Evolutionary conservation across 2,113 vertebrate genomes (phyloP).

Genomic region (Lontra canadensis): DNA sequence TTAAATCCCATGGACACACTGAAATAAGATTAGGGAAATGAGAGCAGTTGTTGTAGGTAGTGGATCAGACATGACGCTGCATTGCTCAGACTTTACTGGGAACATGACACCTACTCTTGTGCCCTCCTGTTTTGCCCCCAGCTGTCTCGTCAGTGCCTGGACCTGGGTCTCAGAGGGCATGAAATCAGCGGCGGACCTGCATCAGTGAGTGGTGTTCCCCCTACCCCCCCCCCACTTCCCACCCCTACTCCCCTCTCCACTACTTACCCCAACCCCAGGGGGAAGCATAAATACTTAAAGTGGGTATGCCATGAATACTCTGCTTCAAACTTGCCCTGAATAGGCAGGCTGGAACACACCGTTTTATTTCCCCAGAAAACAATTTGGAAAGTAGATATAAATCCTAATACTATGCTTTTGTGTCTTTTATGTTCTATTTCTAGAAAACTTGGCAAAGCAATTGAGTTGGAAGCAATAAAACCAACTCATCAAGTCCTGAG

Average conservation of each 20-base stretch:
- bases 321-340: slow-evolving; percentile 28
- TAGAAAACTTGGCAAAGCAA: slow-evolving; percentile 89
- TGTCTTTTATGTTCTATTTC: slow-evolving; percentile 74
- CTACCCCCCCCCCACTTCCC: background rate
- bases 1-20: slow-evolving; percentile 32
- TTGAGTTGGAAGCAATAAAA: slow-evolving; percentile 89
- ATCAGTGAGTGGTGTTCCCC: slow-evolving; percentile 83
- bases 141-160: slow-evolving; percentile 88
- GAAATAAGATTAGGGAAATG: background rate
- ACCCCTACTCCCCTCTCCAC: no score
- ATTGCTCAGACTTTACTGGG: background rate
- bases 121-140: slow-evolving; percentile 64
- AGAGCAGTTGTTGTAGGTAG: background rate
- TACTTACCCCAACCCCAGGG: background rate
- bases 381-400: slow-evolving; percentile 61
- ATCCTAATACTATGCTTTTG: slow-evolving; percentile 45
- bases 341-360: background rate
- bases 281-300: slow-evolving; percentile 30
- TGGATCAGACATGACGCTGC: background rate
- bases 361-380: slow-evolving; percentile 58
- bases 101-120: background rate
- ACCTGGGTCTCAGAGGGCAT: slow-evolving; percentile 90
- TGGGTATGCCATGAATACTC: slow-evolving; percentile 42
- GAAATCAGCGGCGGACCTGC: slow-evolving; percentile 90
- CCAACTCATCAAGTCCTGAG: slow-evolving; percentile 86